Evolutionary conservation across 1,140 invertebrate species (phyloP).

Genomic region (Polypedilum pembai): DNA sequence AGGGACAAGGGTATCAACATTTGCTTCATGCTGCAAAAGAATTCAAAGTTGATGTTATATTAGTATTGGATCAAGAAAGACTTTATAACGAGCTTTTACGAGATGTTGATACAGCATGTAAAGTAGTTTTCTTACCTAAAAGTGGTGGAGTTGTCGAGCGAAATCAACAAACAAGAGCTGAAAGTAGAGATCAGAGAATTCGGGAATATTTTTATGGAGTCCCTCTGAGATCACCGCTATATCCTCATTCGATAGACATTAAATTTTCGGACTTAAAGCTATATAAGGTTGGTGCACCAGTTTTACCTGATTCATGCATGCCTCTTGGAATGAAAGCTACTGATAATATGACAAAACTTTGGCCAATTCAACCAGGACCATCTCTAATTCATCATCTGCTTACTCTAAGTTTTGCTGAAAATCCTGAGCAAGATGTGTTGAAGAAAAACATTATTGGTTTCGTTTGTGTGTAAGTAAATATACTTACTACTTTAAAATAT

Average conservation of each 20-base stretch:
- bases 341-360: slow-evolving; percentile 87
- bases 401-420: slow-evolving; percentile 75
- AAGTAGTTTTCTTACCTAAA: slow-evolving; percentile 89
- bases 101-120: slow-evolving; percentile 88
- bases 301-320: slow-evolving; percentile 88
- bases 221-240: slow-evolving; percentile 61
- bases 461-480: slow-evolving; percentile 86
- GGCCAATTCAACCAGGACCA: slow-evolving; percentile 65
- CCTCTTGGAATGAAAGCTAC: slow-evolving; percentile 91
- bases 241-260: slow-evolving; percentile 87
- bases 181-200: slow-evolving; percentile 71
- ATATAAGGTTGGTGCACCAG: slow-evolving; percentile 90
- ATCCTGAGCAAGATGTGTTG: slow-evolving; percentile 70
- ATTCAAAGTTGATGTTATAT: slow-evolving; percentile 91
- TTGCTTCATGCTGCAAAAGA: slow-evolving; percentile 79
- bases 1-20: slow-evolving; percentile 77
- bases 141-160: slow-evolving; percentile 92
- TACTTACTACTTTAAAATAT: slow-evolving; percentile 39
- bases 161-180: slow-evolving; percentile 59
- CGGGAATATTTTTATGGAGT: slow-evolving; percentile 93
- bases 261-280: slow-evolving; percentile 81
- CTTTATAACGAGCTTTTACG: slow-evolving; percentile 88
- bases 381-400: slow-evolving; percentile 81
- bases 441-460: slow-evolving; percentile 86
- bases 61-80: slow-evolving; percentile 94